Conservation (phyloP, 2,113 vertebrate genomes). For the Anhinga anhinga region DNA sequence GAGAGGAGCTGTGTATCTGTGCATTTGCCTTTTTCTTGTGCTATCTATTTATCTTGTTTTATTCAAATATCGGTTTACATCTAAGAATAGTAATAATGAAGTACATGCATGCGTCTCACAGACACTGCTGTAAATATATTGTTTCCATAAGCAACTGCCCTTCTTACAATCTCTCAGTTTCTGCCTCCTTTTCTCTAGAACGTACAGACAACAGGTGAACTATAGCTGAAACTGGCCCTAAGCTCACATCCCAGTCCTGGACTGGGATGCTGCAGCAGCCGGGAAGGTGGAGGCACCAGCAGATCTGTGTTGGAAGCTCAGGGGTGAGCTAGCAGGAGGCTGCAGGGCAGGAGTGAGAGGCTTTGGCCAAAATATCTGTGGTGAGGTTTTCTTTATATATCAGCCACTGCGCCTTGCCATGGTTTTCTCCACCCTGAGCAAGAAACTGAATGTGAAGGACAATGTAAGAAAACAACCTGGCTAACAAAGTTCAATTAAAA, state of each 20-base stretch:
- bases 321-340: not conserved
- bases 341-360: not conserved
- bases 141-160: not conserved
- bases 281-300: not conserved
- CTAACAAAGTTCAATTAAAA: not conserved
- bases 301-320: not conserved
- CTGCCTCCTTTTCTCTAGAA: not conserved
- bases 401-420: not conserved
- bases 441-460: not conserved
- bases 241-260: fast-evolving
- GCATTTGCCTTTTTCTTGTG: not conserved
- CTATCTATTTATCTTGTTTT: not conserved
- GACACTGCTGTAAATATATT: not conserved
- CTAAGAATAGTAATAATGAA: not conserved
- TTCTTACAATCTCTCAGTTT: not conserved
- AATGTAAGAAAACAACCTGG: not conserved
- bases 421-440: not conserved
- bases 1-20: not conserved
- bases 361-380: not conserved
- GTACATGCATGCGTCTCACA: not conserved
- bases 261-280: not conserved
- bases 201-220: not conserved
- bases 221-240: not conserved
- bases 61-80: not conserved
- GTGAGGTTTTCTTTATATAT: not conserved